These are phyloP conservation scores for Coptodon bakossiorum DNA, from an alignment of 2,113 vertebrate genomes.

Conservation along the genomic window DNA sequence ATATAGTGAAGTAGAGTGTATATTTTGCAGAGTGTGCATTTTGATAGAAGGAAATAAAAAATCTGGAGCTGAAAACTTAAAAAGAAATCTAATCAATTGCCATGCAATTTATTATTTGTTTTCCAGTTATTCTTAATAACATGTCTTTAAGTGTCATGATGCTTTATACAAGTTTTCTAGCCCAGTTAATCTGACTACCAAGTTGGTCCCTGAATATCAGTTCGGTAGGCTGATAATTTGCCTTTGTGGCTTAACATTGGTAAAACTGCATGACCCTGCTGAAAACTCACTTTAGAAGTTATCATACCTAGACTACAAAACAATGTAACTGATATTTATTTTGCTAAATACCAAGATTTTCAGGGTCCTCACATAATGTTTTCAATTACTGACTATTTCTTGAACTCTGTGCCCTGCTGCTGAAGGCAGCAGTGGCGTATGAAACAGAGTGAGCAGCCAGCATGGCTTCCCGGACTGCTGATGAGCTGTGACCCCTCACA, in stretches of 20 bases:
- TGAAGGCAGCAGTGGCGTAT: neutral
- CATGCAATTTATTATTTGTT: neutral
- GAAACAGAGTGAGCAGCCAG: neutral
- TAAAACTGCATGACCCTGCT: neutral
- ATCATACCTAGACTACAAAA: neutral
- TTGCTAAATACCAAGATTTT: neutral
- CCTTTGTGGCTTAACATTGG: neutral
- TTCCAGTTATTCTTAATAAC: neutral
- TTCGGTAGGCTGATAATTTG: neutral
- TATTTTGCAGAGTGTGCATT: neutral
- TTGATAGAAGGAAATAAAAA: neutral
- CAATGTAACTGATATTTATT: neutral
- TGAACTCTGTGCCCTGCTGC: neutral
- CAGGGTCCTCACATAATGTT: neutral
- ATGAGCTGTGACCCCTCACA: conserved; percentile 35
- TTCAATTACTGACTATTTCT: neutral
- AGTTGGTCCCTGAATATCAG: neutral
- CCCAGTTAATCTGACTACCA: neutral
- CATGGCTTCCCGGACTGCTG: neutral
- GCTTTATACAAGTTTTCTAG: neutral
- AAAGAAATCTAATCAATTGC: neutral
- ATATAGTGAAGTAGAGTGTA: neutral
- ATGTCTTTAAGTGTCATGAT: neutral
- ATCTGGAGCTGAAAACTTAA: neutral
- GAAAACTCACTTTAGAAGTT: neutral